A percentile compares a stretch with the other conserved stretches of the same genome.
Conservation (phyloP, 2,888 invertebrate species). For the Beris morrisii region DNA sequence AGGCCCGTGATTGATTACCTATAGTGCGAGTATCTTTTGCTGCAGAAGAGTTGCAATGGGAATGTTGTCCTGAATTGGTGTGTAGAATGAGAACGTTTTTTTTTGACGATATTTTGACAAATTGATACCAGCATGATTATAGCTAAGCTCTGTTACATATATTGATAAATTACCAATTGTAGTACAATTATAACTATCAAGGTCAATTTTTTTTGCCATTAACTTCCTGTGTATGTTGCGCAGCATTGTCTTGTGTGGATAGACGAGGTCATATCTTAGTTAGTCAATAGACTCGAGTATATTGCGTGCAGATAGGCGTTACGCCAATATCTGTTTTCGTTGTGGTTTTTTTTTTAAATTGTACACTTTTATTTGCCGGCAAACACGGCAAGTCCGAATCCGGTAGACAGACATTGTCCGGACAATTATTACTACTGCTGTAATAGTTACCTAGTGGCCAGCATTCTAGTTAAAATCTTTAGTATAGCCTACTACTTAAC, state of each 20-base stretch:
- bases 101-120: too few relatives aligned
- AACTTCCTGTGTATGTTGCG: too few relatives aligned
- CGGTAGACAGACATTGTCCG: constrained; percentile 13
- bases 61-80: too few relatives aligned
- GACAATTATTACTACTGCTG: background rate
- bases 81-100: too few relatives aligned
- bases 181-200: too few relatives aligned
- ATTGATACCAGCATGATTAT: too few relatives aligned
- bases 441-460: constrained; percentile 38
- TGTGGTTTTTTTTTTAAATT: constrained; percentile 14
- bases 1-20: constrained; percentile 26
- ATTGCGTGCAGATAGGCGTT: constrained; percentile 38
- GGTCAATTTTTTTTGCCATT: too few relatives aligned
- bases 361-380: background rate
- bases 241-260: background rate
- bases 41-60: too few relatives aligned
- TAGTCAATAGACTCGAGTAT: background rate
- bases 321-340: constrained; percentile 16
- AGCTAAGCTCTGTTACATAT: too few relatives aligned
- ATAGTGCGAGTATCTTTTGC: too few relatives aligned
- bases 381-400: constrained; percentile 9
- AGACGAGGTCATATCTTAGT: constrained; percentile 20
- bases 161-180: too few relatives aligned
- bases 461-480: constrained; percentile 31
- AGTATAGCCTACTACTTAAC: constrained; percentile 35